A percentile compares a stretch with the other conserved stretches of the same genome.
These are phyloP conservation scores for Xenotilapia leptura DNA, from an alignment of 2,113 vertebrate genomes.

Conservation along the genomic window DNA sequence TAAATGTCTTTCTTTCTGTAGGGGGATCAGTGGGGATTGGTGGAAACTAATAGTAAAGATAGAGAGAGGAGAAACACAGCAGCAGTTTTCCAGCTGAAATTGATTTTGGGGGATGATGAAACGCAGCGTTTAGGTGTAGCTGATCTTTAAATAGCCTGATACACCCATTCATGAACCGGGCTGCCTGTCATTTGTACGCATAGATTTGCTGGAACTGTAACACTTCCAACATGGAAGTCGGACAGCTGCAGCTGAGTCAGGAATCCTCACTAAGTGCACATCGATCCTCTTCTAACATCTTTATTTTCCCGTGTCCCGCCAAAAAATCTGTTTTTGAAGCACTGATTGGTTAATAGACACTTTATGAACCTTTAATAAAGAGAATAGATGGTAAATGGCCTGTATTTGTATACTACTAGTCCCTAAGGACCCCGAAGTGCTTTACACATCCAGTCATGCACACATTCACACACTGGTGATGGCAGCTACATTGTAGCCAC, in stretches of 20 bases:
- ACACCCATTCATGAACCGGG: background rate
- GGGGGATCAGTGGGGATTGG: background rate
- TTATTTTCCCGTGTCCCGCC: background rate
- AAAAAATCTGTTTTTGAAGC: background rate
- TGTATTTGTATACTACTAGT: fast-evolving
- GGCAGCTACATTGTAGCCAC: background rate
- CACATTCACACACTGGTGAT: background rate
- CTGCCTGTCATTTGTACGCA: background rate
- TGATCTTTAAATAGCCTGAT: background rate
- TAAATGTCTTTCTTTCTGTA: background rate
- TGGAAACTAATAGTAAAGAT: background rate
- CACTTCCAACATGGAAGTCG: background rate
- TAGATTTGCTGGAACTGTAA: background rate
- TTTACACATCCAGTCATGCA: fast-evolving
- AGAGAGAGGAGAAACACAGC: fast-evolving
- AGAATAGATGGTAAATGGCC: background rate
- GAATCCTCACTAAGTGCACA: background rate
- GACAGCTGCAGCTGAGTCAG: background rate
- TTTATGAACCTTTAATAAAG: background rate
- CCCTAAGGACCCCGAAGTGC: fast-evolving
- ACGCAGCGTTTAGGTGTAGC: background rate
- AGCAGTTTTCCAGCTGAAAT: background rate
- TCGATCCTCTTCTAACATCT: background rate
- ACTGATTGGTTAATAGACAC: background rate
- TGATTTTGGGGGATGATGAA: background rate